Conservation (phyloP, 2,113 vertebrate species). For the Recurvirostra avosetta region DNA sequence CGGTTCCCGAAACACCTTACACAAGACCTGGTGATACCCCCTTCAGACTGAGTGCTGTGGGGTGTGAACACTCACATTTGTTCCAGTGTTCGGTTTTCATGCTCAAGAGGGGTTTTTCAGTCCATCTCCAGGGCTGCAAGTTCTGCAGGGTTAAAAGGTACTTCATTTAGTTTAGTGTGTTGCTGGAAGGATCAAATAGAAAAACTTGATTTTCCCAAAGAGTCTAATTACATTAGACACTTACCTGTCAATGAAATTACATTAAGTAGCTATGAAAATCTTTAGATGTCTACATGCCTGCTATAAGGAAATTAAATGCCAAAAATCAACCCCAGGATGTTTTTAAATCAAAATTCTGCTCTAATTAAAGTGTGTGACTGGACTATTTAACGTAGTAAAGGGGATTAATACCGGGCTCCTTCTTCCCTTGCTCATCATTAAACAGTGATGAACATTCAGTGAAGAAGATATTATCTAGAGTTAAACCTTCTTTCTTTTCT, state of each 20-base stretch:
- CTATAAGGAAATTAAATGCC: background rate
- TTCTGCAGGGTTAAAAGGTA: background rate
- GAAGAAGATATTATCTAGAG: background rate
- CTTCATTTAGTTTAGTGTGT: background rate
- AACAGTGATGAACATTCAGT: background rate
- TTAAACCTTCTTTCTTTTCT: background rate
- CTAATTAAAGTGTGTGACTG: background rate
- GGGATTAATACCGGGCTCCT: background rate
- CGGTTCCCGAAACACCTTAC: rapidly evolving
- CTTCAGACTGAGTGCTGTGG: background rate
- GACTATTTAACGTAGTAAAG: background rate
- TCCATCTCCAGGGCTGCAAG: background rate
- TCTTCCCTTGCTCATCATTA: background rate
- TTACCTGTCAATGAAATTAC: background rate
- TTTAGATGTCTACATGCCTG: background rate
- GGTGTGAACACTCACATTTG: background rate
- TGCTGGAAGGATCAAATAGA: background rate
- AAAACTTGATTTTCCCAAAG: background rate
- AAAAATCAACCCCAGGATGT: background rate
- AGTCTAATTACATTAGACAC: background rate
- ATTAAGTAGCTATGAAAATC: background rate
- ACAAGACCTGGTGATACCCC: rapidly evolving
- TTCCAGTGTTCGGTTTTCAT: rapidly evolving
- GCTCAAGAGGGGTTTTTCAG: background rate
- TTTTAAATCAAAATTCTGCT: background rate